These are phyloP conservation scores for Meteorus sp. DNA, from an alignment of 1,140 invertebrate genomes.

Conservation along the genomic window DNA sequence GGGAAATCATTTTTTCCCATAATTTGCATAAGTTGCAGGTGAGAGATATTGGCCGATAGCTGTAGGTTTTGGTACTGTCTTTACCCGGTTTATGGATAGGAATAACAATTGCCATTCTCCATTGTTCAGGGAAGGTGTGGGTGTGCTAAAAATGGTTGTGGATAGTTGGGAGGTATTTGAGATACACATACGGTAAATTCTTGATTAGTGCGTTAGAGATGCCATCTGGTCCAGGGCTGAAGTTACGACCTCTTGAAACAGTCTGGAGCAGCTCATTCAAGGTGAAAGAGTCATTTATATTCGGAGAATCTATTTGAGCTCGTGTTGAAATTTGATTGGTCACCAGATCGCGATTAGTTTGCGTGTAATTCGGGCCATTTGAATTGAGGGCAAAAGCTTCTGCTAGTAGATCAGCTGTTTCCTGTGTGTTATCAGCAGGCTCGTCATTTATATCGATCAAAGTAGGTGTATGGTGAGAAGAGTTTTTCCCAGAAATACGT, in stretches of 20 bases:
- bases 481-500: conserved; percentile 4
- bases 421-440: neutral
- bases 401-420: conserved; percentile 34
- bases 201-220: conserved; percentile 34
- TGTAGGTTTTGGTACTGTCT: conserved; percentile 5
- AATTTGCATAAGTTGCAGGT: conserved; percentile 17
- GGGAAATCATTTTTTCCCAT: conserved; percentile 8
- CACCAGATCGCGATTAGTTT: neutral
- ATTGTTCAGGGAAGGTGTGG: conserved; percentile 34
- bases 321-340: neutral
- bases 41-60: conserved; percentile 1
- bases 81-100: conserved; percentile 47
- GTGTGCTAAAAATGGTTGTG: conserved; percentile 35
- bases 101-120: conserved; percentile 44
- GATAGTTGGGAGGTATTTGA: conserved; percentile 29
- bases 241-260: conserved; percentile 4
- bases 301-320: neutral
- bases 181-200: conserved; percentile 31
- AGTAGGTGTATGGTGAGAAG: neutral
- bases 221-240: conserved; percentile 30
- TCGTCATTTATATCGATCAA: neutral
- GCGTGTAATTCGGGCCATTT: conserved; percentile 29
- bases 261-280: conserved; percentile 1
- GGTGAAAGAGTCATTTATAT: conserved; percentile 2
- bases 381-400: conserved; percentile 35